Base-by-base conservation (phyloP, 2,888 invertebrate genomes). In the Lamproptera curius region DNA sequence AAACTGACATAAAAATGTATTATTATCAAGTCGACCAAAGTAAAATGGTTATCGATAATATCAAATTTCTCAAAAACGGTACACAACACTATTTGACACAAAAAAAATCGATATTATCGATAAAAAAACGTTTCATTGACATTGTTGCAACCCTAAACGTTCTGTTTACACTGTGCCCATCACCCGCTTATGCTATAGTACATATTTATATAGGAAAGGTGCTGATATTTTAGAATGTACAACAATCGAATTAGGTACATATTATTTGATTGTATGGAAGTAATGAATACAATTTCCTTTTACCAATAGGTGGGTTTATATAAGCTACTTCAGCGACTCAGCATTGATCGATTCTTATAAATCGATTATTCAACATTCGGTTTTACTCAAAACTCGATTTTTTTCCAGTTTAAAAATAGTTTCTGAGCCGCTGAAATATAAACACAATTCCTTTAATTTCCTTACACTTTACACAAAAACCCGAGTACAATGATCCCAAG, bases 221-320 rank as follows among this genome's bases (percentile, higher is more conserved):
- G 44, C 42, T 37, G 13, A 37, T 36, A 31, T 9, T 40, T 35
- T 13, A 46, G 34, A 40, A 46, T 44, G 40, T 49, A 35, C 43
- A 49, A 44, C 44, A 44, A 31, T 44, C 36, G 20, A 15, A 41
- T 41, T 42, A 44, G 40, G 44, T 41, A 44, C 40, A 44, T 31
- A 26, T 11, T 47, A 26, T 39, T 43, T 43, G 14, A 14, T 40
- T 35, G 5, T 39, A 26, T 35, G 34, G 20, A 31, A 42, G 37
- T 38, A 38, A 41, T 41, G 9, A 33, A 45, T 40, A 26, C 3
- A 11, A 39, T 43, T 43, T 55, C 46, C 50, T 65, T 71, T 61
- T 70, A 69, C 65, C 61, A 58, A 58, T 61, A 64, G 72, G 72
- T 72, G 70, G 71, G 70, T 56, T 53, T 28, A 33, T 33, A 20